Evolutionary conservation across 2,888 invertebrate genomes (phyloP).

Genomic region (Cryptophagus acutangulus): DNA sequence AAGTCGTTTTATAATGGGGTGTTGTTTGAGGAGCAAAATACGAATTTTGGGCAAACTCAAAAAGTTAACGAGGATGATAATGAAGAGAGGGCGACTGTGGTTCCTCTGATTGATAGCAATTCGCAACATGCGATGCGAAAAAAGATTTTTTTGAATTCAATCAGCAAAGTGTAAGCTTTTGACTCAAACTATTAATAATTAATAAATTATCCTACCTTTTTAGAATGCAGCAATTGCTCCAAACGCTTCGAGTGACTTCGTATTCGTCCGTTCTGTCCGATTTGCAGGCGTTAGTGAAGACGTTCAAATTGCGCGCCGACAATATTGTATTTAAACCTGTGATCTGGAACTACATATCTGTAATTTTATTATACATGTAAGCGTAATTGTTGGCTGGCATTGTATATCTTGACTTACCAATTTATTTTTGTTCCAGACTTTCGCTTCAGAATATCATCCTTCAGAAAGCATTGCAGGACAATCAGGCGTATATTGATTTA

Average conservation of each 20-base stretch:
- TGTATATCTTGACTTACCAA: conserved; percentile 7
- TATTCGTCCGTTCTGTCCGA: conserved; percentile 40
- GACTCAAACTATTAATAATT: no score
- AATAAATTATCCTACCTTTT: conserved; percentile 10
- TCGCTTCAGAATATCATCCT: conserved; percentile 34
- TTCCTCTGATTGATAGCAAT: conserved; percentile 63
- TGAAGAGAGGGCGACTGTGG: conserved; percentile 45
- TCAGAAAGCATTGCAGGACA: conserved; percentile 28
- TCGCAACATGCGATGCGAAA: conserved; percentile 63
- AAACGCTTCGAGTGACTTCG: conserved; percentile 23
- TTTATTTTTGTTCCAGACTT: conserved; percentile 30
- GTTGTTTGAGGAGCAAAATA: conserved; percentile 43
- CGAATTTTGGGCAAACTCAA: no score
- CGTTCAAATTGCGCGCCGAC: conserved; percentile 62
- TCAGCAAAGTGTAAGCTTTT: conserved; percentile 56
- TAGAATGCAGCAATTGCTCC: conserved; percentile 34
- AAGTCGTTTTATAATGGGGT: conserved; percentile 59
- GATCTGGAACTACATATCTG: conserved; percentile 66
- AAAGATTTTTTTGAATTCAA: conserved; percentile 63
- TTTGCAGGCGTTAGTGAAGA: conserved; percentile 54
- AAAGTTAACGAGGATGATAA: no score
- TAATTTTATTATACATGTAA: conserved; percentile 66
- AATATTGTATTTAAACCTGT: conserved; percentile 69
- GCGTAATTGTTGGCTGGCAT: conserved; percentile 32
- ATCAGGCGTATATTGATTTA: conserved; percentile 27